These are phyloP conservation scores for Campopleginae sp. DNA, from an alignment of 2,888 invertebrate genomes.

Conservation along the genomic window DNA sequence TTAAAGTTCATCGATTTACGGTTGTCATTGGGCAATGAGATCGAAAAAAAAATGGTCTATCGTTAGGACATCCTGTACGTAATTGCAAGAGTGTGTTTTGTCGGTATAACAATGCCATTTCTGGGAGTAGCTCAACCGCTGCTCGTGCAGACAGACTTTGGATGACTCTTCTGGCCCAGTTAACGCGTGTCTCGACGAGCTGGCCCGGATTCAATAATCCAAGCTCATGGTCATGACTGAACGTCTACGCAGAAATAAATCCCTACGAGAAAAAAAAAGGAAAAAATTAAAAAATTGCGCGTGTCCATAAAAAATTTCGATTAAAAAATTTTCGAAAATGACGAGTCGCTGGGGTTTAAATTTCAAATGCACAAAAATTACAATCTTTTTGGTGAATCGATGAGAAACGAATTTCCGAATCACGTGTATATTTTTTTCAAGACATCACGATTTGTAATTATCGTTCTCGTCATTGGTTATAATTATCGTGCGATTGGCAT, in stretches of 20 bases:
- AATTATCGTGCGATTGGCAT: background rate
- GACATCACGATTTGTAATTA: background rate
- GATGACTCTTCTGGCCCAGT: constrained; percentile 59
- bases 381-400: no score
- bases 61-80: background rate
- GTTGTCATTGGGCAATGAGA: background rate
- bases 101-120: constrained; percentile 57
- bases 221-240: constrained; percentile 14
- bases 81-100: constrained; percentile 7
- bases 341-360: no score
- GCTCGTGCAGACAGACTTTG: constrained; percentile 21
- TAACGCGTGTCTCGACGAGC: constrained; percentile 55
- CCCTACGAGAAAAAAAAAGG: no score
- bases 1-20: background rate
- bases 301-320: no score
- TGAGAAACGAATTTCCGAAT: no score
- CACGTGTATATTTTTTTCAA: no score
- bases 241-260: no score
- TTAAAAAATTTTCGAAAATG: no score
- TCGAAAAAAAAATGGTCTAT: background rate
- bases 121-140: constrained; percentile 47
- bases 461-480: background rate
- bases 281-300: no score
- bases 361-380: no score
- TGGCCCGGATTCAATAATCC: constrained; percentile 64